Evolutionary conservation across 2,888 invertebrate species (phyloP).

Genomic region (Xestia ashworthii): DNA sequence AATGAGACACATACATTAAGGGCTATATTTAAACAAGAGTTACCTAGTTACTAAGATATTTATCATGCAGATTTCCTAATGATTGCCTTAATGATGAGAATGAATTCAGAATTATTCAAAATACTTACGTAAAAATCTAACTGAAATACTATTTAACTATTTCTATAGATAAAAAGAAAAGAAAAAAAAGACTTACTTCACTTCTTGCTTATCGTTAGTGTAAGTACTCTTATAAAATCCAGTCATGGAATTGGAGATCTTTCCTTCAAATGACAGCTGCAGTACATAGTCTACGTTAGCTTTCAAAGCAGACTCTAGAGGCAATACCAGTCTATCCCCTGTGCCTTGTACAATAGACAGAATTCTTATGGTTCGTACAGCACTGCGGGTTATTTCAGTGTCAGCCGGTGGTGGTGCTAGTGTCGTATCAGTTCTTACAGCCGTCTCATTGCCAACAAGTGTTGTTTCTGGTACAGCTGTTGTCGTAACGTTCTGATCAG

Average conservation of each 20-base stretch:
- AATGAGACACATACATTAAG: not conserved
- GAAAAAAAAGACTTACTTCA: conserved; percentile 80
- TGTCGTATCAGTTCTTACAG: conserved; percentile 47
- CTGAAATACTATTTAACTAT: not conserved
- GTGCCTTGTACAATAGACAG: conserved; percentile 76
- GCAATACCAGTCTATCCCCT: conserved; percentile 82
- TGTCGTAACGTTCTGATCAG: conserved; percentile 45
- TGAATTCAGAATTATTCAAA: conserved; percentile 1
- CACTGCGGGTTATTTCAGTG: conserved; percentile 84
- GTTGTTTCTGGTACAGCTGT: conserved; percentile 49
- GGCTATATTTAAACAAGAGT: not conserved
- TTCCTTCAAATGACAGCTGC: conserved; percentile 89
- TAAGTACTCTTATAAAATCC: conserved; percentile 94
- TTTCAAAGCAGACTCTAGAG: conserved; percentile 82
- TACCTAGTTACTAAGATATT: not conserved
- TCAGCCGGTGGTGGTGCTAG: conserved; percentile 64
- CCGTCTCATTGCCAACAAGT: conserved; percentile 42
- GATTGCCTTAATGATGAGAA: not conserved
- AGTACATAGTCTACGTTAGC: conserved; percentile 89
- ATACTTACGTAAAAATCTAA: not conserved
- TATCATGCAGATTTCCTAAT: conserved; percentile 1
- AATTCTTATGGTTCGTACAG: conserved; percentile 81
- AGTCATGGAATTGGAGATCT: conserved; percentile 90
- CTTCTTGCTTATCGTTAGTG: conserved; percentile 82
- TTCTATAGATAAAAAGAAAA: not conserved